phyloP scores from a whole-genome alignment of 2,113 vertebrate species.

The Heptranchias perlo region DNA sequence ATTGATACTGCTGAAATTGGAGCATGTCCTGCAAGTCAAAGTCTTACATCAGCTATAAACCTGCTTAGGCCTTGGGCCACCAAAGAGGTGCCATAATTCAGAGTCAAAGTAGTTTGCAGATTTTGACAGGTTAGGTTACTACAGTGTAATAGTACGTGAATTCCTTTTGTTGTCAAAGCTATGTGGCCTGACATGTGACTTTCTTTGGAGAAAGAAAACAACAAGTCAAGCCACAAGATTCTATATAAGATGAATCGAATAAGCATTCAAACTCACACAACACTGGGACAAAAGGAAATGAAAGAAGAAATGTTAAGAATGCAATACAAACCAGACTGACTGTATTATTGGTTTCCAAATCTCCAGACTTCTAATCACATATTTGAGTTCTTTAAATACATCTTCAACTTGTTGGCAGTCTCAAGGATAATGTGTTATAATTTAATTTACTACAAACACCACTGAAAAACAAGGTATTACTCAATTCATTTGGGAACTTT shows the following conservation, averaged over 20 bases:
- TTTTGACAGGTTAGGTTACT: slow-evolving; percentile 46
- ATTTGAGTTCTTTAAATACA: background rate
- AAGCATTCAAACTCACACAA: background rate
- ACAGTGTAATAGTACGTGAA: slow-evolving; percentile 51
- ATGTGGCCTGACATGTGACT: slow-evolving; percentile 40
- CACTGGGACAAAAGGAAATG: background rate
- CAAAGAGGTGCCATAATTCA: slow-evolving; percentile 46
- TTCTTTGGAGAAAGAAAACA: background rate
- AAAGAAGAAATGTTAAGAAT: background rate
- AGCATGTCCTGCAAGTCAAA: slow-evolving; percentile 19
- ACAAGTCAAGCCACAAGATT: background rate
- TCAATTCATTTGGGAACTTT: background rate
- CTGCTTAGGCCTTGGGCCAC: background rate
- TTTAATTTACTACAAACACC: background rate
- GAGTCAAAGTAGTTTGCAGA: slow-evolving; percentile 48
- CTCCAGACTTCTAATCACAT: background rate
- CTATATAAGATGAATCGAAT: background rate
- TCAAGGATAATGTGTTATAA: background rate
- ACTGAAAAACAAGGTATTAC: background rate
- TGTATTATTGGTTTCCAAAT: background rate
- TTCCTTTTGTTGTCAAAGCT: slow-evolving; percentile 51
- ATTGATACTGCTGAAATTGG: slow-evolving; percentile 27
- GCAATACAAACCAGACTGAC: background rate
- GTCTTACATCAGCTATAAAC: slow-evolving; percentile 2
- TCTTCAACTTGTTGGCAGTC: background rate